A percentile compares a stretch with the other conserved stretches of the same genome.
phyloP scores from a whole-genome alignment of 2,888 invertebrate species.

The Drosophila picticornis region DNA sequence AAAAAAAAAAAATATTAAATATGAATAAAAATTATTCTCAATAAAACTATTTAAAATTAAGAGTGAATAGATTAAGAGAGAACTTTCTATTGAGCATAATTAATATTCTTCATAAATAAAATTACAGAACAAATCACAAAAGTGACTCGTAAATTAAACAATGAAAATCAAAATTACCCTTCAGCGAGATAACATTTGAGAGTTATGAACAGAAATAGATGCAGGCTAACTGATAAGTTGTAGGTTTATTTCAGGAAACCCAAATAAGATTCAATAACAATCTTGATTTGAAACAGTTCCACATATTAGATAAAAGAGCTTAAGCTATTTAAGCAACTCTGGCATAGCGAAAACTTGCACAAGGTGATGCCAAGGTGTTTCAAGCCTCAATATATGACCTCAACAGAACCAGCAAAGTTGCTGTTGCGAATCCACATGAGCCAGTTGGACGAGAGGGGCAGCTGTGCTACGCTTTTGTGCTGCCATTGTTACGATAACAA shows the following conservation, averaged over 20 bases:
- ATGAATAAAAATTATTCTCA: not conserved
- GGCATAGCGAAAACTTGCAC: conserved; percentile 18
- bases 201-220: not conserved
- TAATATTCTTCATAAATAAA: not conserved
- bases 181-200: too few relatives aligned
- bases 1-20: not conserved
- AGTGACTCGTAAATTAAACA: not conserved
- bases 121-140: not conserved
- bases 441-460: conserved; percentile 39
- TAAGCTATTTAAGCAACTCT: not conserved
- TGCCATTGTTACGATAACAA: conserved; percentile 78
- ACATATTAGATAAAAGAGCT: not conserved
- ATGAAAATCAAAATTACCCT: not conserved
- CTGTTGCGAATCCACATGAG: conserved; percentile 33
- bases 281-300: not conserved
- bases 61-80: not conserved
- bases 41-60: too few relatives aligned
- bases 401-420: conserved; percentile 24
- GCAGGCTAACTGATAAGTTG: not conserved
- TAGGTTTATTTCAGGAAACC: not conserved
- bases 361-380: conserved; percentile 24
- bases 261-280: not conserved
- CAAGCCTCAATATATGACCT: conserved; percentile 31
- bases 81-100: not conserved
- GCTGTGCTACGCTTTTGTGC: conserved; percentile 65